phyloP scores from a whole-genome alignment of 2,888 invertebrate genomes.

The Stegana nigrithorax region DNA sequence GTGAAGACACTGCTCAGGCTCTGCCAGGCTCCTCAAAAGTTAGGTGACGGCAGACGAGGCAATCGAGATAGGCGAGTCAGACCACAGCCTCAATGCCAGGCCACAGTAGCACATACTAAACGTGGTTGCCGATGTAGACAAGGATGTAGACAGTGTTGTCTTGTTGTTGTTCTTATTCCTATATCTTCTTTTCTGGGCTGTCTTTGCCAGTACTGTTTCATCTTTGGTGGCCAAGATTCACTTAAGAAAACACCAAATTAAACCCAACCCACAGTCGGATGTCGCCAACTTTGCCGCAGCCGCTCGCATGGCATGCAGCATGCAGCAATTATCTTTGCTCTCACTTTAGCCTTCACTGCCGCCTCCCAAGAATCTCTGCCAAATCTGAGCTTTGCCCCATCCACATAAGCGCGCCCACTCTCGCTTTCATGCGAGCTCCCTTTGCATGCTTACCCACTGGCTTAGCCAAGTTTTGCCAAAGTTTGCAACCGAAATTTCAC shows the following conservation, averaged over 20 bases:
- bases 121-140: constrained; percentile 41
- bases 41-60: neutral
- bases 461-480: constrained; percentile 55
- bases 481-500: constrained; percentile 61
- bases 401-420: too few relatives aligned
- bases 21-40: neutral
- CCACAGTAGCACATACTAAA: constrained; percentile 49
- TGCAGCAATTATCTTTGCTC: too few relatives aligned
- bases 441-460: neutral
- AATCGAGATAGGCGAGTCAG: neutral
- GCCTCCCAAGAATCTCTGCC: neutral
- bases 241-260: constrained; percentile 50
- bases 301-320: too few relatives aligned
- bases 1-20: neutral
- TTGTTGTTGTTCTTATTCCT: neutral
- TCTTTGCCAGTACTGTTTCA: neutral
- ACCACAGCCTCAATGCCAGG: constrained; percentile 21
- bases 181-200: neutral
- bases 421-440: constrained; percentile 3
- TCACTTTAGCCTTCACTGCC: constrained; percentile 22
- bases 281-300: too few relatives aligned
- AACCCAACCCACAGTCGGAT: constrained; percentile 28
- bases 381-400: constrained; percentile 30
- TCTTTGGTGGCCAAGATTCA: constrained; percentile 9
- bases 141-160: constrained; percentile 31